phyloP scores from a whole-genome alignment of 2,888 invertebrate species.

The Leucoma salicis region DNA sequence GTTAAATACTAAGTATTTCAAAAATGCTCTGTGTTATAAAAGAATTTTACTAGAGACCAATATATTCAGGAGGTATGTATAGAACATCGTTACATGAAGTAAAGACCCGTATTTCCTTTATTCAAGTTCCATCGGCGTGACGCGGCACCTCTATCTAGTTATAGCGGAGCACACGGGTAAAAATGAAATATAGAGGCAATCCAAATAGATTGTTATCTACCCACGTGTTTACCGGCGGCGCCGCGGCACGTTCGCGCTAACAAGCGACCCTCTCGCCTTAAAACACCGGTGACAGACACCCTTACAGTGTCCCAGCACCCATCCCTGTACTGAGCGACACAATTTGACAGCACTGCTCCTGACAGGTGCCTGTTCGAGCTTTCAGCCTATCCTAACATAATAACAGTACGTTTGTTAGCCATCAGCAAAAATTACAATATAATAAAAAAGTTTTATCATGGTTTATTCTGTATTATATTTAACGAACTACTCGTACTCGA shows the following conservation, averaged over 20 bases:
- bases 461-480: no score
- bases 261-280: slow-evolving; percentile 63
- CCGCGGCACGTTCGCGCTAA: slow-evolving; percentile 77
- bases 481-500: no score
- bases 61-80: slow-evolving; percentile 28
- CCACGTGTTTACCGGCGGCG: slow-evolving; percentile 79
- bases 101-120: slow-evolving; percentile 71
- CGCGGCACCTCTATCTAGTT: slow-evolving; percentile 74
- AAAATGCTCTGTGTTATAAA: not conserved
- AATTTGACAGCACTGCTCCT: slow-evolving; percentile 64
- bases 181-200: slow-evolving; percentile 83
- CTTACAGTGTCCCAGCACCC: slow-evolving; percentile 42
- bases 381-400: slow-evolving; percentile 38
- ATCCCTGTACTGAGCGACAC: slow-evolving; percentile 41
- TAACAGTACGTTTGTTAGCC: slow-evolving; percentile 17
- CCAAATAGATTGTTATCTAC: slow-evolving; percentile 82
- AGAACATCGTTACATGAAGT: slow-evolving; percentile 53
- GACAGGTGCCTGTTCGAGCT: slow-evolving; percentile 64
- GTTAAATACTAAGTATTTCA: no score
- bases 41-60: slow-evolving; percentile 8
- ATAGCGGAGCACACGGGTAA: slow-evolving; percentile 71
- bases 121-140: slow-evolving; percentile 40
- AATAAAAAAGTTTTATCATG: no score
- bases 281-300: slow-evolving; percentile 58
- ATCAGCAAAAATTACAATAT: not conserved